Evolutionary conservation across 2,797 vertebrate genomes (phyloP), one percentile per base, ranked within the genome.

Genomic region (Argentina silus): DNA sequence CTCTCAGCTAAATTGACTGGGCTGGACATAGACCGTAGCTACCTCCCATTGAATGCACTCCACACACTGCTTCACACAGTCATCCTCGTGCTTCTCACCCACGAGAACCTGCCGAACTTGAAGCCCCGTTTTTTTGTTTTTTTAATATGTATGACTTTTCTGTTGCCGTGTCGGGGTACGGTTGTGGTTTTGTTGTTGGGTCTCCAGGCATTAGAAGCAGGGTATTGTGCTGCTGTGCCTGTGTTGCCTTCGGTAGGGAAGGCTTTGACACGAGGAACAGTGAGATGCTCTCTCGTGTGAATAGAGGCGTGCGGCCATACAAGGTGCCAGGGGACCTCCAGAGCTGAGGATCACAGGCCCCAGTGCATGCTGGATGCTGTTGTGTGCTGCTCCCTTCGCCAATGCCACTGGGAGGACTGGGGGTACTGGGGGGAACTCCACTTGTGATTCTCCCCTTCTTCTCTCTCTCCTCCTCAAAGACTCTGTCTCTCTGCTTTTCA

Each of bases 331-430:
- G 90, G 89, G 89, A 93, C 86, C 76, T 43, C 69, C 77, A 86
- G 89, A 86, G 88, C 89, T 87, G 85, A 87, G 85, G 87, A 93
- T 93, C 89, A 91, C 86, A 92, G 88, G 85, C 87, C 90, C 83
- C 88, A 74, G 80, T 72, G 80, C 84, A 86, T 48, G 87, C 84
- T 85, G 77, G 57, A 23, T 60, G 27, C 23, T 21, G 21, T 23
- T 3, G 21, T 12, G 78, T 80, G 84, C 86, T 85, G 53, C 86
- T 86, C 80, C 75, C 81, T 77, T n/a, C 64, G 78, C 79, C 81
- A 81, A 88, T 82, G 88, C 90, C 90, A 91, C 75, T 74, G 88
- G 91, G 89, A 92, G 86, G 63, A 75, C 79, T 83, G 83, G 11
- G 78, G 83, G 85, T 85, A 82, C 43, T 79, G 79, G 76, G 83